Evolutionary conservation across 30 jellyfish, hydroid and myxozoan genomes (phyloP).

Genomic region (Hydractinia symbiolongicarpus): DNA sequence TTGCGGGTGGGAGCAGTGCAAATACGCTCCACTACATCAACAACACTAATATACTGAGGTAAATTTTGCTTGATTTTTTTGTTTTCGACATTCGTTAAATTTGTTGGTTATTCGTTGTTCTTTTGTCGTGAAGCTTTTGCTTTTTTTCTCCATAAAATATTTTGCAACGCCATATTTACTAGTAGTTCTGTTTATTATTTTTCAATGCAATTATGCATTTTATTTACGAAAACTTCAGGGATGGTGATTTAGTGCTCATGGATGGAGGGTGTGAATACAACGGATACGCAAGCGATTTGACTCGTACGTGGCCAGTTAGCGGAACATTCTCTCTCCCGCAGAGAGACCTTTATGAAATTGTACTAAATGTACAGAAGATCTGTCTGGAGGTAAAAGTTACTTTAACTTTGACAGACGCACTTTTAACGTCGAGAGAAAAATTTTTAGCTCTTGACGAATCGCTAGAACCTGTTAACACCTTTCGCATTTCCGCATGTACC

Average conservation of each 20-base stretch:
- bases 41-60: slow-evolving; percentile 74
- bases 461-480: not conserved
- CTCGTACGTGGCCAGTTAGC: slow-evolving; percentile 95
- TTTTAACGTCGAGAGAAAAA: not conserved
- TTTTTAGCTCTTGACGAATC: not conserved
- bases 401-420: not conserved
- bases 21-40: slow-evolving; percentile 81
- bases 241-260: slow-evolving; percentile 81
- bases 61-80: not conserved
- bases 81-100: not conserved
- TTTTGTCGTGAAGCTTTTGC: not conserved
- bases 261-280: slow-evolving; percentile 95
- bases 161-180: not conserved
- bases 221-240: not conserved
- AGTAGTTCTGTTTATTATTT: not conserved
- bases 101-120: not conserved
- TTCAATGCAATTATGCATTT: not conserved
- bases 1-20: slow-evolving; percentile 89
- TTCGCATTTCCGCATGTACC: not conserved
- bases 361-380: slow-evolving; percentile 52
- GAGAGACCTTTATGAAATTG: slow-evolving; percentile 62
- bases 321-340: slow-evolving; percentile 70
- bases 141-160: not conserved
- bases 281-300: slow-evolving; percentile 82
- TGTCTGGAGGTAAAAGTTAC: slow-evolving; percentile 53